Conservation (phyloP, 2,797 vertebrate species). For the Acanthis flammea region DNA sequence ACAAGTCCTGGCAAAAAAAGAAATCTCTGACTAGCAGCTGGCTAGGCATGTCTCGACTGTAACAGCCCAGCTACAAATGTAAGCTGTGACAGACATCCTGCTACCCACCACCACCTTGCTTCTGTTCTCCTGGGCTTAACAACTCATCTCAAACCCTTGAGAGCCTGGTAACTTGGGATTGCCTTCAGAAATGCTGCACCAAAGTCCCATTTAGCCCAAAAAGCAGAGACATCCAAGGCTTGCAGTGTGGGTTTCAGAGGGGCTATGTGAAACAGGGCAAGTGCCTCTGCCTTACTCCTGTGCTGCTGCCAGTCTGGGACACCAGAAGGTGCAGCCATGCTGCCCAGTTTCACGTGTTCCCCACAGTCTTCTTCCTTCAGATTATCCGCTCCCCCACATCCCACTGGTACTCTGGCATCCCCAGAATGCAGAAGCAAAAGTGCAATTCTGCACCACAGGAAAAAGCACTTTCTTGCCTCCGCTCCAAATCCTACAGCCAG, state of each 20-base stretch:
- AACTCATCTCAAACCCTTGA: neutral
- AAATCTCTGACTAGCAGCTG: neutral
- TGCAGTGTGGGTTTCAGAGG: rapidly evolving
- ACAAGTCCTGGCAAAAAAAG: neutral
- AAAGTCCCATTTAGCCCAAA: neutral
- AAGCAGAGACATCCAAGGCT: neutral
- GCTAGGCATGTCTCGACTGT: neutral
- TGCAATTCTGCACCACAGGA: neutral
- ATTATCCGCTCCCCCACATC: rapidly evolving
- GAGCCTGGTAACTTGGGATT: neutral
- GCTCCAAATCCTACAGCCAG: neutral
- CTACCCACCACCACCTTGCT: neutral
- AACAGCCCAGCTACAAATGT: neutral
- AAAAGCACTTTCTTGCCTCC: neutral
- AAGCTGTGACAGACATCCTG: neutral
- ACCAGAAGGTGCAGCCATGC: neutral
- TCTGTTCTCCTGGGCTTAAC: neutral
- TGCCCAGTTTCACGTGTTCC: rapidly evolving
- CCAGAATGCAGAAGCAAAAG: neutral
- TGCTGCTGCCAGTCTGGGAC: neutral
- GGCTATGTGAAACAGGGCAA: neutral
- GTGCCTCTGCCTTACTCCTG: neutral
- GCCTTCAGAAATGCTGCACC: neutral
- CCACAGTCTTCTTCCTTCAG: neutral
- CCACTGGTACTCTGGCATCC: neutral